Evolutionary conservation across 1,140 invertebrate species (phyloP), one percentile per base, ranked within the genome.

Genomic region (Batillaria attramentaria): DNA sequence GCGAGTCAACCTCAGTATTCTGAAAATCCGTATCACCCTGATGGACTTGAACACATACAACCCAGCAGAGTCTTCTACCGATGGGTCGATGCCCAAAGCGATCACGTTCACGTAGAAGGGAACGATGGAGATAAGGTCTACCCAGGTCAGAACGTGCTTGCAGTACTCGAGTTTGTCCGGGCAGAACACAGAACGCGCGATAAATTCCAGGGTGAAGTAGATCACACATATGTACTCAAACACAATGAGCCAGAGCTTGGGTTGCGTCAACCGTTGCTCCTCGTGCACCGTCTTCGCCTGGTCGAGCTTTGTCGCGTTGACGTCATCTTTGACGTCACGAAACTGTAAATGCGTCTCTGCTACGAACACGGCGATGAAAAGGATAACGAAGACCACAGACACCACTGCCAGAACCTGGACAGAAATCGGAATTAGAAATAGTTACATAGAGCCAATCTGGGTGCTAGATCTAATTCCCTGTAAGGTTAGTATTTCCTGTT

Each of bases 401-500:
- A 99, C 94, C 66, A 98, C 94, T 60, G 97, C 97, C 90, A 99
- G 96, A 85, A 98, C 95, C 97, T 99, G 94, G 75, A 94, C 95
- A 65, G 82, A 80, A 77, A 81, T n/a, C n/a, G n/a, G n/a, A n/a
- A n/a, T n/a, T n/a, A n/a, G n/a, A n/a, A n/a, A n/a, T n/a, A n/a
- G n/a, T n/a, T n/a, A n/a, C n/a, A n/a, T n/a, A n/a, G n/a, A n/a
- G n/a, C n/a, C n/a, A n/a, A n/a, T n/a, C n/a, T n/a, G n/a, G n/a
- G n/a, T n/a, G n/a, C n/a, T n/a, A n/a, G n/a, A n/a, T n/a, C n/a
- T n/a, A n/a, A n/a, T n/a, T n/a, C n/a, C n/a, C n/a, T n/a, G n/a
- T n/a, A n/a, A n/a, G n/a, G n/a, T n/a, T n/a, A n/a, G n/a, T n/a
- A n/a, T n/a, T n/a, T n/a, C n/a, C n/a, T n/a, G n/a, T n/a, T n/a